Evolutionary conservation across 1,140 invertebrate species (phyloP).

Genomic region (Amphibalanus amphitrite): DNA sequence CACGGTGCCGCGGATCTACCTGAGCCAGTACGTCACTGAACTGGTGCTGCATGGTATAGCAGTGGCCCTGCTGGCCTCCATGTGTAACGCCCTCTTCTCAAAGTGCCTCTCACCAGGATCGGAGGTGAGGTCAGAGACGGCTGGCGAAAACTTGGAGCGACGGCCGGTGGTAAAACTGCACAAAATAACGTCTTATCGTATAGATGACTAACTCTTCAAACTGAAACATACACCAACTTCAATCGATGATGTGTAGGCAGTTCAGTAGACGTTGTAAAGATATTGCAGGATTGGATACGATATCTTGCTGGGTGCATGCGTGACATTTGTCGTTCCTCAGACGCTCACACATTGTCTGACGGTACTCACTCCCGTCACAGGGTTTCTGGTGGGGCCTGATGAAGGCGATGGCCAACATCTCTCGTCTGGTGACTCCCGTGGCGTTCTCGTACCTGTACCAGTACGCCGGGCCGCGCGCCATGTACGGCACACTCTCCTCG

Average conservation of each 20-base stretch:
- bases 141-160: too few species aligned
- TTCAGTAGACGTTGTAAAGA: too few species aligned
- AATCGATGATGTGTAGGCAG: too few species aligned
- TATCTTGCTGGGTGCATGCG: too few species aligned
- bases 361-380: background rate
- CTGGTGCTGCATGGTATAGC: background rate
- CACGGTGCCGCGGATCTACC: background rate
- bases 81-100: background rate
- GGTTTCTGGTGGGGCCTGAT: conserved; percentile 3
- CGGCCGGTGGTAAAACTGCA: too few species aligned
- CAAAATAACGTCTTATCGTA: too few species aligned
- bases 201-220: too few species aligned
- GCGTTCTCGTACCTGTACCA: background rate
- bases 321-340: too few species aligned
- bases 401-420: background rate
- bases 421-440: background rate
- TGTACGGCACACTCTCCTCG: background rate
- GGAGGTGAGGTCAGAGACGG: too few species aligned
- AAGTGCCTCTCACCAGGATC: background rate
- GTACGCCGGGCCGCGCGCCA: background rate
- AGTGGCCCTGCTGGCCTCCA: background rate
- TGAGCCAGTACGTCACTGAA: background rate
- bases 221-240: too few species aligned
- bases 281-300: too few species aligned
- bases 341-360: too few species aligned